Evolutionary conservation across 92 coral and sea anemone genomes (phyloP), one percentile per base, ranked within the genome.

Genomic region (Epizoanthus illoricatus): DNA sequence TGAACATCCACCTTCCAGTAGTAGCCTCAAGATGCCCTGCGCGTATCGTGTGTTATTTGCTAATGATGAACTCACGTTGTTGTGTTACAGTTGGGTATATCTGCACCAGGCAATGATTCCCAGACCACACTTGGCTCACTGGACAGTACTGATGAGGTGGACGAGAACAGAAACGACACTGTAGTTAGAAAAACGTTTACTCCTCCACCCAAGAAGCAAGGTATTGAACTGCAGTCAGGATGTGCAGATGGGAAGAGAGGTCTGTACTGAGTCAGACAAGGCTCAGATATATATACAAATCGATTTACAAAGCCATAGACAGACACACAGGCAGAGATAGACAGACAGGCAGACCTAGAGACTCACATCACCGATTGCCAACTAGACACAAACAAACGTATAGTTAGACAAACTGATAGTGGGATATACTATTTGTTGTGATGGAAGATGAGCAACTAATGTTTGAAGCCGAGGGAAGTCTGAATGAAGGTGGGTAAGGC

Each of bases 61-160:
- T 45, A 45, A 45, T 45, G 52, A 45, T 6, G n/a, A 71, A 43
- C 58, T 17, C 33, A 7, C 13, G 5, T 16, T 3, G 20, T 71
- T 71, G 13, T 24, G 7, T 40, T 49, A 23, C 8, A 71, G 76
- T 49, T 71, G 60, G 76, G 76, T 9, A 71, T 71, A 19, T 71
- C 76, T 45, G 76, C 76, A 5, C 58, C 47, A 57, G 76, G 60
- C 39, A 71, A 71, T 71, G 76, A 71, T 20, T 71, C 76, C 40
- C 76, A 71, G n/a, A 42, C 23, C 36, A 71, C 60, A 40, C 33
- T 71, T 47, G 73, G 43, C 17, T 39, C 73, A 15, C 39, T 68
- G 17, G 76, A 71, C 76, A 47, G 76, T 19, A 71, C 76, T 47
- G 76, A 71, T 42, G 58, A 40, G 11, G 40, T 47, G 39, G 76